Percentiles rank a stretch among this genome's conserved stretches.
phyloP scores from a whole-genome alignment of 1,140 invertebrate species.

The Apolygus lucorum region DNA sequence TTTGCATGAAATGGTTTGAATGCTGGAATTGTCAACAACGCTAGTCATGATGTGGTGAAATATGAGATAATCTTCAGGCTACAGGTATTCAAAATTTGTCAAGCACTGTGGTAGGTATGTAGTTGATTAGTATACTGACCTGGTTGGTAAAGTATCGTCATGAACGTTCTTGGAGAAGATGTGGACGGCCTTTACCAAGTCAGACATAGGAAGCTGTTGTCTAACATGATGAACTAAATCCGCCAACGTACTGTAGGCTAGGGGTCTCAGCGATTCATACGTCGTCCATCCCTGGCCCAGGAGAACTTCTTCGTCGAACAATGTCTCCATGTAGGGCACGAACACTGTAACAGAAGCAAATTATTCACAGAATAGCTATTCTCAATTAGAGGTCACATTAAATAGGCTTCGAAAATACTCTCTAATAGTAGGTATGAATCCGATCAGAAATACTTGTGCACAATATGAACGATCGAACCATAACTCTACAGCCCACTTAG shows the following conservation, averaged over 20 bases:
- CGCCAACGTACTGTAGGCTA: constrained; percentile 90
- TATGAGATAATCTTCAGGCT: no score
- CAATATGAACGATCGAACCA: no score
- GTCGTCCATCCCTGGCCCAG: constrained; percentile 91
- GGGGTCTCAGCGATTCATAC: constrained; percentile 79
- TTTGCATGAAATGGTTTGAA: constrained; percentile 96
- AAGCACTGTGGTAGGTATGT: no score
- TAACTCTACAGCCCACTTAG: no score
- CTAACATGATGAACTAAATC: constrained; percentile 96
- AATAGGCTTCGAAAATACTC: no score
- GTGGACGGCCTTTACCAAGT: constrained; percentile 82
- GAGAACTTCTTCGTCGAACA: constrained; percentile 90
- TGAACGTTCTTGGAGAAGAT: constrained; percentile 94
- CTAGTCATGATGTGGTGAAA: no score
- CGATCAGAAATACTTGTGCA: no score
- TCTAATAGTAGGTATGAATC: no score
- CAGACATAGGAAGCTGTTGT: constrained; percentile 69
- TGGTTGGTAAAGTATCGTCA: constrained; percentile 85
- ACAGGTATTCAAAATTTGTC: no score
- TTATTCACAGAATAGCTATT: background rate
- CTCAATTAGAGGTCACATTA: no score
- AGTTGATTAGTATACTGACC: no score
- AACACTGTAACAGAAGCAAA: constrained; percentile 54
- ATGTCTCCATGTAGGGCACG: constrained; percentile 81
- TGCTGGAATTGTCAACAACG: no score